A percentile compares a stretch with the other conserved stretches of the same genome.
Evolutionary conservation across 2,888 invertebrate genomes (phyloP).

Genomic region (Trichogramma dendrolimi): DNA sequence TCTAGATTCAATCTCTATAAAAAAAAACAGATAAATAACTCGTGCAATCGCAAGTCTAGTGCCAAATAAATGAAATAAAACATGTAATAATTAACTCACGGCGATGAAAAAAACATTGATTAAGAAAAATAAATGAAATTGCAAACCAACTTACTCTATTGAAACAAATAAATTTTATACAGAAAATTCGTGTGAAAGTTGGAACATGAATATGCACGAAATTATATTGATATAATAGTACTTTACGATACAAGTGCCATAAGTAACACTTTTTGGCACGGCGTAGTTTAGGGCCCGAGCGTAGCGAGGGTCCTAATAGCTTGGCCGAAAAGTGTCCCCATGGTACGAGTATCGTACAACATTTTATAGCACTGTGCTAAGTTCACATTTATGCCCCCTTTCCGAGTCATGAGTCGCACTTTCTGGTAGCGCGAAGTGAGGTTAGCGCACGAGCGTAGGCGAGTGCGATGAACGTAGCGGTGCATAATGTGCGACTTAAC

Average conservation of each 20-base stretch:
- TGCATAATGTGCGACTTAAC: no score
- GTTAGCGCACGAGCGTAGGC: slow-evolving; percentile 27
- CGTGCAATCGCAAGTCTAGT: slow-evolving; percentile 45
- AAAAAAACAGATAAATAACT: slow-evolving; percentile 22
- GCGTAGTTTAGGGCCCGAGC: no score
- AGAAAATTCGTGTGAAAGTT: slow-evolving; percentile 39
- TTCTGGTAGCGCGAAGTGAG: no score
- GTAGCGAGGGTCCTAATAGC: no score
- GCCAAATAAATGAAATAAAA: slow-evolving; percentile 50
- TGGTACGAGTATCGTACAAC: no score
- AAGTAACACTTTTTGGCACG: no score
- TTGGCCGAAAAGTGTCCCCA: no score
- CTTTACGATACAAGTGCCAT: no score
- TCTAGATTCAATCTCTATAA: slow-evolving; percentile 33
- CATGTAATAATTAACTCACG: slow-evolving; percentile 2
- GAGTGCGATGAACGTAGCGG: no score
- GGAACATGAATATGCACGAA: slow-evolving; percentile 14
- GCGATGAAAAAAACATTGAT: slow-evolving; percentile 6
- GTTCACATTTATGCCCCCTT: no score
- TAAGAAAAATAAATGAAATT: slow-evolving; percentile 24
- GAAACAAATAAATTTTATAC: slow-evolving; percentile 45
- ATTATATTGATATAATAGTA: slow-evolving; percentile 7
- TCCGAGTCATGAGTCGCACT: no score
- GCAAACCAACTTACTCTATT: slow-evolving; percentile 16
- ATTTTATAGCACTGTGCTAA: no score